Conservation (phyloP, 2,888 invertebrate genomes). For the Eupeodes luniger region DNA sequence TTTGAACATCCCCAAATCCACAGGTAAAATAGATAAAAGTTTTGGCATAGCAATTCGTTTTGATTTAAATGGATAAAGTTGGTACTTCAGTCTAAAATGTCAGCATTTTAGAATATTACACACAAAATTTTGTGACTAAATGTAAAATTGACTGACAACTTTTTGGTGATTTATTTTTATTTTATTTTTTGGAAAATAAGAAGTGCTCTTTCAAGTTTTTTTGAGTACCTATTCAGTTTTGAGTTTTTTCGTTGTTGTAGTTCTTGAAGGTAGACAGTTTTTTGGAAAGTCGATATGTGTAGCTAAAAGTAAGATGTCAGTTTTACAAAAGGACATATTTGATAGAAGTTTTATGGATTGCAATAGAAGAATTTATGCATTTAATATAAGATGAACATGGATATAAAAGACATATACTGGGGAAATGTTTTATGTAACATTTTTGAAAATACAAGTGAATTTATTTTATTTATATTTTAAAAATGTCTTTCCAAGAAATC, state of each 20-base stretch:
- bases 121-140: constrained; percentile 7
- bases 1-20: background rate
- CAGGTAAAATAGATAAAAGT: constrained; percentile 25
- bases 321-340: background rate
- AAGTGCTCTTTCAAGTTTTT: constrained; percentile 16
- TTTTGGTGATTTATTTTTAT: background rate
- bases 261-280: background rate
- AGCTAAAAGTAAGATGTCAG: constrained; percentile 8
- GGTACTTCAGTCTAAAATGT: constrained; percentile 3
- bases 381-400: background rate
- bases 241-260: background rate
- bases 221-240: background rate
- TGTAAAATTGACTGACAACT: constrained; percentile 8
- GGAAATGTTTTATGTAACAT: background rate
- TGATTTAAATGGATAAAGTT: constrained; percentile 37
- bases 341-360: constrained; percentile 1
- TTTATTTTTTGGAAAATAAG: background rate
- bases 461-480: too few species aligned
- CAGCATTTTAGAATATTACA: constrained; percentile 14
- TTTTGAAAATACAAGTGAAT: background rate
- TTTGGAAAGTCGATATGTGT: background rate
- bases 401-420: background rate
- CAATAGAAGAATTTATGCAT: background rate
- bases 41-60: constrained; percentile 35
- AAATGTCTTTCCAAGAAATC: too few species aligned